Evolutionary conservation across 2,888 invertebrate species (phyloP).

Genomic region (Taphrorychus bicolor): DNA sequence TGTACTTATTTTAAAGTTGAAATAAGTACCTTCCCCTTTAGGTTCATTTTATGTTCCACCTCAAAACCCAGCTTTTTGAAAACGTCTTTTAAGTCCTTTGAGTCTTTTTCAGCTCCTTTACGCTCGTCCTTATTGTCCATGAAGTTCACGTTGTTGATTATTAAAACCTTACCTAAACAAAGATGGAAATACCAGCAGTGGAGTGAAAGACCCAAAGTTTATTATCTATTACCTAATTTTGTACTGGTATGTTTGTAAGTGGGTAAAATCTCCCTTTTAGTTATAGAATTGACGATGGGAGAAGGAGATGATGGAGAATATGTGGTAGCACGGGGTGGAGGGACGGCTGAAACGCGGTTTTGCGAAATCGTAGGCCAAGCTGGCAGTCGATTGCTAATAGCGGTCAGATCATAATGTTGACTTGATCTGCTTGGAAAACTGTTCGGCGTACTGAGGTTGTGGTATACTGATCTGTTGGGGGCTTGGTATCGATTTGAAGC

Average conservation of each 20-base stretch:
- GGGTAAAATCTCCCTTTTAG: neutral
- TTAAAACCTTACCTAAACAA: slow-evolving; percentile 50
- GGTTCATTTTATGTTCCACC: slow-evolving; percentile 59
- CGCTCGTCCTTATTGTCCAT: slow-evolving; percentile 51
- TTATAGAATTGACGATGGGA: neutral
- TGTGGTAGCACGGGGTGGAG: neutral
- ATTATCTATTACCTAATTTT: slow-evolving; percentile 12
- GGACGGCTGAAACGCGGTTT: neutral
- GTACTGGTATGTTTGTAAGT: neutral
- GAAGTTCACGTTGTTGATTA: slow-evolving; percentile 57
- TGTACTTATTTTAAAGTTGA: too few species aligned
- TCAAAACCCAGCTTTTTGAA: slow-evolving; percentile 68
- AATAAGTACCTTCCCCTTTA: slow-evolving; percentile 57
- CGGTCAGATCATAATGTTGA: too few species aligned
- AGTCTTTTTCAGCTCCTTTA: slow-evolving; percentile 68
- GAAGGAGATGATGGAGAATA: neutral
- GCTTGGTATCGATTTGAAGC: neutral
- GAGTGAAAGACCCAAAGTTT: neutral
- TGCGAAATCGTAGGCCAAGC: neutral
- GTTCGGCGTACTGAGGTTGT: neutral
- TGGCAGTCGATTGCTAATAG: too few species aligned
- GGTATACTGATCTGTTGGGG: neutral
- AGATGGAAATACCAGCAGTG: too few species aligned
- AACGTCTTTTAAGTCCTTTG: slow-evolving; percentile 64
- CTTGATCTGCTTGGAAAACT: neutral